Evolutionary conservation across 2,797 vertebrate genomes (phyloP).

Genomic region (Sciurus carolinensis): DNA sequence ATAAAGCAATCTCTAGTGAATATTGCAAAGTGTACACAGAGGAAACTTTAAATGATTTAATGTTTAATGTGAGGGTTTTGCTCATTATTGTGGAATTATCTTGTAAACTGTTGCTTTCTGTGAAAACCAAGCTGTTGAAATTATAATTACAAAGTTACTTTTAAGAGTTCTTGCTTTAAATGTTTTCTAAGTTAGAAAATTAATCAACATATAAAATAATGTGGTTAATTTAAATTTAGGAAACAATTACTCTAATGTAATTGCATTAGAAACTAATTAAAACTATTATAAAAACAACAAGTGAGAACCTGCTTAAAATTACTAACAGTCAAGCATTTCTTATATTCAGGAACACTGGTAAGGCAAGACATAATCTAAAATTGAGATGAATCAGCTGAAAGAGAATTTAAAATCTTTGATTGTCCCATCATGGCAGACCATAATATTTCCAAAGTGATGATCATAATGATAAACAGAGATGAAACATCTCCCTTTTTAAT

Average conservation of each 20-base stretch:
- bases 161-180: slow-evolving; percentile 3
- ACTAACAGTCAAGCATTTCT: slow-evolving; percentile 36
- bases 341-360: not conserved
- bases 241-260: slow-evolving; percentile 66
- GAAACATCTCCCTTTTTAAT: slow-evolving; percentile 48
- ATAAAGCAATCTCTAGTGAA: slow-evolving; percentile 62
- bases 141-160: slow-evolving; percentile 68
- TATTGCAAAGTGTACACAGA: slow-evolving; percentile 54
- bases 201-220: slow-evolving; percentile 58
- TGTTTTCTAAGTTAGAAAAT: slow-evolving; percentile 73
- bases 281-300: slow-evolving; percentile 51
- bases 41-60: slow-evolving; percentile 71
- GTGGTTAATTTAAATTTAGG: slow-evolving; percentile 64
- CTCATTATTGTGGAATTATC: slow-evolving; percentile 59
- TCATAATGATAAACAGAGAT: slow-evolving; percentile 40
- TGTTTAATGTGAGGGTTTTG: slow-evolving; percentile 71
- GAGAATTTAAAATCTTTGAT: slow-evolving; percentile 30
- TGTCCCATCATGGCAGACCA: not conserved
- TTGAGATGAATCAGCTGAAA: slow-evolving; percentile 34
- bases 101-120: slow-evolving; percentile 70
- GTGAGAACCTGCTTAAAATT: slow-evolving; percentile 61
- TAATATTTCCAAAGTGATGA: not conserved
- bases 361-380: not conserved
- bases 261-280: slow-evolving; percentile 71
- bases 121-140: slow-evolving; percentile 57